Percentiles rank a stretch among this genome's conserved stretches.
These are phyloP conservation scores for Sporophila hypoxantha DNA, from an alignment of 2,113 vertebrate species.

Conservation along the genomic window DNA sequence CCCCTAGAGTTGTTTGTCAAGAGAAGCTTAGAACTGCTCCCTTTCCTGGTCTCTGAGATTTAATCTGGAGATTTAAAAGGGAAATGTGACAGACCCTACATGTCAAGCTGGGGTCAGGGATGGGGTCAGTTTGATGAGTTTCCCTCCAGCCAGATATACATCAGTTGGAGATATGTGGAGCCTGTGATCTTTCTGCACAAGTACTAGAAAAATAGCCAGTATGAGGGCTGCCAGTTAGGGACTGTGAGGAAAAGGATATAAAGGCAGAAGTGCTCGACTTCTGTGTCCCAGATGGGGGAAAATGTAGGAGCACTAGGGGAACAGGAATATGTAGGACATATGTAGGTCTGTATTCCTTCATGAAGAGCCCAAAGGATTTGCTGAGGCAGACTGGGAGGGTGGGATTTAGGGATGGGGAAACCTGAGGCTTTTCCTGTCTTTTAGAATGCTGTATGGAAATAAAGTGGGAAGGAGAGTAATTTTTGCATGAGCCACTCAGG, in stretches of 20 bases:
- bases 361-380: neutral
- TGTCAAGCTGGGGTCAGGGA: neutral
- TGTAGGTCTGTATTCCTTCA: neutral
- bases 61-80: slow-evolving; percentile 16
- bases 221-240: neutral
- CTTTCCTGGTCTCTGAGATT: neutral
- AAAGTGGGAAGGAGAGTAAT: neutral
- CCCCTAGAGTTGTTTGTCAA: slow-evolving; percentile 19
- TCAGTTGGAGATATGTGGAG: neutral
- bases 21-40: neutral
- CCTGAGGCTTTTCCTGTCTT: neutral
- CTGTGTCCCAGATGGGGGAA: neutral
- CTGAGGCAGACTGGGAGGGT: neutral
- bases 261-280: neutral
- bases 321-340: neutral
- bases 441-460: neutral
- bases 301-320: neutral
- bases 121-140: slow-evolving; percentile 19
- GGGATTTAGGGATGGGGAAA: neutral
- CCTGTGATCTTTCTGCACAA: neutral
- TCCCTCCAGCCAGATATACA: slow-evolving; percentile 20
- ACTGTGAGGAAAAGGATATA: neutral
- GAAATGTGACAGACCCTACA: slow-evolving; percentile 37
- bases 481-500: neutral
- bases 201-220: neutral